These are phyloP conservation scores for Cotesia chilonis DNA, from an alignment of 1,140 invertebrate genomes.

Conservation along the genomic window DNA sequence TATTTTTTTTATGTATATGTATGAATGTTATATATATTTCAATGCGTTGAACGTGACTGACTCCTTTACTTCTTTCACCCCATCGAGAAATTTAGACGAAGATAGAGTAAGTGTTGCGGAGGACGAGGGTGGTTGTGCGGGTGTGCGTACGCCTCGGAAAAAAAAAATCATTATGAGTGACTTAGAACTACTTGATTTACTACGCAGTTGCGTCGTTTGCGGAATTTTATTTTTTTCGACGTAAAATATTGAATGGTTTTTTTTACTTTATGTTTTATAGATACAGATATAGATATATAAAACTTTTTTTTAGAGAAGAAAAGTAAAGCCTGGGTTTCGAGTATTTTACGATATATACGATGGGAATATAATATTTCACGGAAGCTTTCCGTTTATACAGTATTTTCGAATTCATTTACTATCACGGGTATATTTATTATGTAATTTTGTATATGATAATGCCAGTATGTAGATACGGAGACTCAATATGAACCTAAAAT, in stretches of 20 bases:
- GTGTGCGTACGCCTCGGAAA: conserved; percentile 29
- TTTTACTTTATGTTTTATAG: conserved; percentile 2
- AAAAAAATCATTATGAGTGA: conserved; percentile 39
- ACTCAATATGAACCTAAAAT: too few relatives aligned
- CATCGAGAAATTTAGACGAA: background rate
- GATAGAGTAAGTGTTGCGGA: background rate
- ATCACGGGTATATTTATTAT: too few relatives aligned
- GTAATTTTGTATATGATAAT: too few relatives aligned
- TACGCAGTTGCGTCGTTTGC: conserved; percentile 16
- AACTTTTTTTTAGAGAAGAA: too few relatives aligned
- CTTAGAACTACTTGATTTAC: conserved; percentile 26
- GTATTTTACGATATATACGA: too few relatives aligned
- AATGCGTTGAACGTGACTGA: conserved; percentile 15
- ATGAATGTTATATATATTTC: background rate
- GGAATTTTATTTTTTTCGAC: conserved; percentile 17
- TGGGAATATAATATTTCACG: too few relatives aligned
- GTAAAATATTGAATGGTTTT: background rate
- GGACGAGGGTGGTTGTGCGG: background rate
- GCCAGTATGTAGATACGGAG: too few relatives aligned
- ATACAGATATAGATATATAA: too few relatives aligned
- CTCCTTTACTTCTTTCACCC: conserved; percentile 15
- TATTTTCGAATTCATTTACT: too few relatives aligned
- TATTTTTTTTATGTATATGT: background rate
- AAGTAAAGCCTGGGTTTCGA: too few relatives aligned
- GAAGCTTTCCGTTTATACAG: too few relatives aligned